phyloP scores from a whole-genome alignment of 1,140 invertebrate species.

The Leptinotarsa texana region DNA sequence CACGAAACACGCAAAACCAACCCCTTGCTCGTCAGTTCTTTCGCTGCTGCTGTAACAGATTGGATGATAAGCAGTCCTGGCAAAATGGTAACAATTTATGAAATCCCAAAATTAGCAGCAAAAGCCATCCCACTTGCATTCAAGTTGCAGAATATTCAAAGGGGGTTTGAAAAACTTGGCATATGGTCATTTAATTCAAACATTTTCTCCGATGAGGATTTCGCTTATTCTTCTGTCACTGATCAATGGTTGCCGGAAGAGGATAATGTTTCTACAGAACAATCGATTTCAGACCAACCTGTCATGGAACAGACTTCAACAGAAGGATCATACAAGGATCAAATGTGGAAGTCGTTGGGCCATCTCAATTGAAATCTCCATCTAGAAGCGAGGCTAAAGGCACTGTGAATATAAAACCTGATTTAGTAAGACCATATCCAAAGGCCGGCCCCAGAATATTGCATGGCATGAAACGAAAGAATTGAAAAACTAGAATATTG shows the following conservation, averaged over 20 bases:
- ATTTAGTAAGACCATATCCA: background rate
- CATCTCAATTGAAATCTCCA: slow-evolving; percentile 7
- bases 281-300: background rate
- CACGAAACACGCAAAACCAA: no score
- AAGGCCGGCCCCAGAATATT: background rate
- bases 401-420: background rate
- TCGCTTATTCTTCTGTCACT: slow-evolving; percentile 23
- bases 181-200: background rate
- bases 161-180: no score
- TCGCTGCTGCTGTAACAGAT: background rate
- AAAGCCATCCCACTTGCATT: background rate
- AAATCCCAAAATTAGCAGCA: slow-evolving; percentile 3
- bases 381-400: background rate
- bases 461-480: background rate
- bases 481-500: background rate
- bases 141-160: background rate
- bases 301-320: background rate
- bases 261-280: background rate
- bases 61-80: background rate
- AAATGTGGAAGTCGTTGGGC: slow-evolving; percentile 12
- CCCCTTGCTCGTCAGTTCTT: no score
- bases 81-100: slow-evolving; percentile 20
- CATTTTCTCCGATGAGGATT: slow-evolving; percentile 16
- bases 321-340: slow-evolving; percentile 4
- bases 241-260: background rate